Conservation (phyloP, 2,797 vertebrate genomes). For the Pseudopleuronectes americanus region DNA sequence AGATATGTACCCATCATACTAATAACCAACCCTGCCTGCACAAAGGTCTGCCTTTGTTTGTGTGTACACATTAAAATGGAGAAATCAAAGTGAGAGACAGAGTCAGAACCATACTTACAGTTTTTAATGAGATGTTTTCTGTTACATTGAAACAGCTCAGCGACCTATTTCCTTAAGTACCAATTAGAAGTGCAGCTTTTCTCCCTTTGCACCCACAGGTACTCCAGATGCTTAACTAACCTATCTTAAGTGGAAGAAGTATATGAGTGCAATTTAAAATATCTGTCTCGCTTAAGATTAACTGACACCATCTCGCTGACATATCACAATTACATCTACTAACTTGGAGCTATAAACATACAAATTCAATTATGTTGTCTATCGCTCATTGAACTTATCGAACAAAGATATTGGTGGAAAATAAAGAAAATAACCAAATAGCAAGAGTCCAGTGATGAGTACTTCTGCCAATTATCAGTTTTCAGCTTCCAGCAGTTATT, state of each 20-base stretch:
- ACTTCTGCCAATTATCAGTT: too few species aligned
- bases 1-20: background rate
- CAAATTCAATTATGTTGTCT: too few species aligned
- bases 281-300: conserved; percentile 12
- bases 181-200: conserved; percentile 55
- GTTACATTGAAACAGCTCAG: conserved; percentile 20
- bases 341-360: too few species aligned
- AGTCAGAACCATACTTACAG: background rate
- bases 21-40: conserved; percentile 13
- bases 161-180: conserved; percentile 39
- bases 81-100: conserved; percentile 28
- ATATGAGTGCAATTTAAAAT: conserved; percentile 29
- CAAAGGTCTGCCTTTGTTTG: background rate
- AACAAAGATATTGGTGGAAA: too few species aligned
- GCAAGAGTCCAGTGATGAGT: too few species aligned
- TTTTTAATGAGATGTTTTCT: conserved; percentile 38
- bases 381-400: too few species aligned
- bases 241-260: conserved; percentile 17
- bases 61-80: background rate
- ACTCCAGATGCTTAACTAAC: conserved; percentile 39
- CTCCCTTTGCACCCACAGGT: conserved; percentile 35
- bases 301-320: background rate
- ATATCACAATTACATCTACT: background rate
- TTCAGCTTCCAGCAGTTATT: too few species aligned
- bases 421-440: too few species aligned